These are phyloP conservation scores for Hiodon tergisus DNA, from an alignment of 2,113 vertebrate genomes.

Conservation along the genomic window DNA sequence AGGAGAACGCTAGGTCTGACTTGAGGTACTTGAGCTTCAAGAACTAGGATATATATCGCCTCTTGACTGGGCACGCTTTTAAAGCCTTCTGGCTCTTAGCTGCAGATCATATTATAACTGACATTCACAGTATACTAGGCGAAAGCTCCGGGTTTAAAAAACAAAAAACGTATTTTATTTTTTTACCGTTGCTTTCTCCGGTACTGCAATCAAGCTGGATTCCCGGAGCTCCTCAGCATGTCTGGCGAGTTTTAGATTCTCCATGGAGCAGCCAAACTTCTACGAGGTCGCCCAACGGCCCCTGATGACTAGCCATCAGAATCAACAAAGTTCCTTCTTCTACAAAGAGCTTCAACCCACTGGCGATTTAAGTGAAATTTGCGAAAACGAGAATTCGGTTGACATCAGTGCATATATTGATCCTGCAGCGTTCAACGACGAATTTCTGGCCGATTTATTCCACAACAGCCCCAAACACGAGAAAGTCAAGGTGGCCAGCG, in stretches of 20 bases:
- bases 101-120: slow-evolving; percentile 4
- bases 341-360: slow-evolving; percentile 54
- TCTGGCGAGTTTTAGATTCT: slow-evolving; percentile 73
- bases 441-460: slow-evolving; percentile 94
- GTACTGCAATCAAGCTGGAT: slow-evolving; percentile 66
- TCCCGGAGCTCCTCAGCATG: slow-evolving; percentile 84
- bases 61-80: not conserved
- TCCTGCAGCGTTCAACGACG: slow-evolving; percentile 94
- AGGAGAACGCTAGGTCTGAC: slow-evolving; percentile 22
- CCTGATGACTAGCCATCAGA: slow-evolving; percentile 71
- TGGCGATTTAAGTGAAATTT: slow-evolving; percentile 79
- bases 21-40: slow-evolving; percentile 19
- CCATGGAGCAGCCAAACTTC: slow-evolving; percentile 92
- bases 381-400: slow-evolving; percentile 94
- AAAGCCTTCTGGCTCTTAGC: not conserved
- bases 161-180: not conserved
- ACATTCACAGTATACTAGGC: not conserved
- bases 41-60: not conserved
- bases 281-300: slow-evolving; percentile 91
- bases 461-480: slow-evolving; percentile 83
- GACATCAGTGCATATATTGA: slow-evolving; percentile 98
- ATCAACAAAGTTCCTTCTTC: slow-evolving; percentile 64
- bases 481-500: slow-evolving; percentile 73
- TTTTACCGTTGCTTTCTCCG: slow-evolving; percentile 31
- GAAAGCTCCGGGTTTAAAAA: not conserved